These are phyloP conservation scores for Gambelia wislizenii DNA, from an alignment of 2,797 vertebrate genomes.

Conservation along the genomic window DNA sequence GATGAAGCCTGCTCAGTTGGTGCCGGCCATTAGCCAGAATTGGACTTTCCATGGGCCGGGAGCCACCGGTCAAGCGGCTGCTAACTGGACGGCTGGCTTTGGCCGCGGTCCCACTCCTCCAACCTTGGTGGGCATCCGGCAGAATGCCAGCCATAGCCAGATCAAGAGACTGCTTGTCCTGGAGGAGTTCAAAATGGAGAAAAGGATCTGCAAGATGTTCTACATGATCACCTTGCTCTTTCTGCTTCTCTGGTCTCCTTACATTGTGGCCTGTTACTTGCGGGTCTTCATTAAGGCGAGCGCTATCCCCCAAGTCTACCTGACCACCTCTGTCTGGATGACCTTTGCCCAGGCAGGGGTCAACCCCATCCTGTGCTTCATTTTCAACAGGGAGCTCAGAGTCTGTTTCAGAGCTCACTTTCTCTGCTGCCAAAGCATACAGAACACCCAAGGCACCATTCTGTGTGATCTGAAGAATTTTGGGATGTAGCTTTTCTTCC, in stretches of 20 bases:
- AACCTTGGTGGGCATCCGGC: slow-evolving; percentile 93
- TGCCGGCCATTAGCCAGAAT: slow-evolving; percentile 96
- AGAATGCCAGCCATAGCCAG: slow-evolving; percentile 84
- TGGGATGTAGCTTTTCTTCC: slow-evolving; percentile 73
- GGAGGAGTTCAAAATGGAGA: slow-evolving; percentile 97
- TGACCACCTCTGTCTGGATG: slow-evolving; percentile 94
- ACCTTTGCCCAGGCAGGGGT: slow-evolving; percentile 94
- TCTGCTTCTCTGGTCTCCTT: slow-evolving; percentile 93
- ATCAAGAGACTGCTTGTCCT: slow-evolving; percentile 92
- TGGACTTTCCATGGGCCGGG: slow-evolving; percentile 98
- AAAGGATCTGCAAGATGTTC: slow-evolving; percentile 96
- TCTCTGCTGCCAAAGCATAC: slow-evolving; percentile 90
- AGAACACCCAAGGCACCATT: slow-evolving; percentile 88
- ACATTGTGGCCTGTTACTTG: slow-evolving; percentile 92
- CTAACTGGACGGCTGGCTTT: slow-evolving; percentile 97
- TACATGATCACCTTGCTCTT: slow-evolving; percentile 95
- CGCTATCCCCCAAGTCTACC: slow-evolving; percentile 89
- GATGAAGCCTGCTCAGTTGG: slow-evolving; percentile 95
- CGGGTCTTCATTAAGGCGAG: slow-evolving; percentile 89
- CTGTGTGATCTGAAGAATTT: slow-evolving; percentile 85
- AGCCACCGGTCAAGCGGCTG: slow-evolving; percentile 94
- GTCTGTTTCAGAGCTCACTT: slow-evolving; percentile 90
- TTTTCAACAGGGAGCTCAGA: slow-evolving; percentile 95
- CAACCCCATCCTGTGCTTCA: slow-evolving; percentile 94
- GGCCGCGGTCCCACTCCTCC: slow-evolving; percentile 95